Evolutionary conservation across 2,797 vertebrate species (phyloP), one percentile per base, ranked within the genome.

Genomic region (Peromyscus melanophrys): DNA sequence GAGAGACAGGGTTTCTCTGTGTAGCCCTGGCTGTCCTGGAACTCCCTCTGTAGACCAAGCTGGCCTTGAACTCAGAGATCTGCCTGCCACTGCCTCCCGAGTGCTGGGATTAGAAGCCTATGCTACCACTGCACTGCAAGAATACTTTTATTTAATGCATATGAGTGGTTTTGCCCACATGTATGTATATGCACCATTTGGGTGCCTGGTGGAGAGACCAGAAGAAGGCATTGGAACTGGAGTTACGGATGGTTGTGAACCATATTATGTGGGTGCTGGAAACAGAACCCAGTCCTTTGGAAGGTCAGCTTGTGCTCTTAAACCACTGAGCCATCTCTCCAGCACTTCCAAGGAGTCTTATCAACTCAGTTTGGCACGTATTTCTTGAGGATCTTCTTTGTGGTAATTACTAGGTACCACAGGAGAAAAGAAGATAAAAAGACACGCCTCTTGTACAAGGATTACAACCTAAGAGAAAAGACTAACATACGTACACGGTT

Each of bases 321-420:
- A 69, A 23, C 17, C 1, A 0, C 11, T 67, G 31, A 49, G 4
- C 59, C 59, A 31, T 27, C 59, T 46, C 40, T 85, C 43, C 31
- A 49, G 63, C 0, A 6, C 83, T 46, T 25, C 31, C 49, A 71
- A 2, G 57, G 65, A 95, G n/a, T 61, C 61, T 92, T 31, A 89
- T 55, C 43, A 87, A 57, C 40, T 65, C 61, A 52, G 82, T 12
- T 80, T 77, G 89, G 76, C 46, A 43, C 69, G 31, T 63, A 73
- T 90, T 93, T 96, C 89, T 59, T 31, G 43, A 96, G 65, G 34
- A 46, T 80, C 73, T 88, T 85, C 61, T 71, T 88, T 76, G 52
- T 43, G 89, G 29, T 37, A 77, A 59, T 46, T 77, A 76, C 25
- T 87, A 94, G 84, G 31, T 59, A 57, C 65, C 12, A 87, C 1